Evolutionary conservation across 23 tunicate genomes (phyloP).

Genomic region (Trididemnum nubilum): DNA sequence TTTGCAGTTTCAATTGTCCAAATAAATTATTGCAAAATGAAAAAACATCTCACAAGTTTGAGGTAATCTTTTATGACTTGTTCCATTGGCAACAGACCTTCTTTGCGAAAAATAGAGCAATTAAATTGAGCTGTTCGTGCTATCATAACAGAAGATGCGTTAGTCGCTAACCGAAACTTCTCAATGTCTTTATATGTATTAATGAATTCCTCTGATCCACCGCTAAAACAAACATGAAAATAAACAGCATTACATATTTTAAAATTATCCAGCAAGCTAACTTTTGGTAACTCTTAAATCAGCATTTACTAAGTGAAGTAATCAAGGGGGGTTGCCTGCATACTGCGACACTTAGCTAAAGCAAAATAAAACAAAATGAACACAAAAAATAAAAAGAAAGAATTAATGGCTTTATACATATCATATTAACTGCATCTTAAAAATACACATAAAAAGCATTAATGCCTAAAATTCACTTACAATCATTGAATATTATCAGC

Average conservation of each 20-base stretch:
- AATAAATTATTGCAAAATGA: no score
- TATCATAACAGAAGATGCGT: conserved; percentile 83
- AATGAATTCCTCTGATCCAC: conserved; percentile 79
- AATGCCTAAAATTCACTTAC: no score
- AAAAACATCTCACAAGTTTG: conserved; percentile 59
- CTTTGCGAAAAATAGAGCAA: conserved; percentile 84
- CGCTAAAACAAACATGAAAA: conserved; percentile 31
- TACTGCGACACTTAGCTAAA: background rate
- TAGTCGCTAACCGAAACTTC: conserved; percentile 61
- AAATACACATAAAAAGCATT: no score
- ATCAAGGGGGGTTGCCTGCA: background rate
- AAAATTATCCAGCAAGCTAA: background rate
- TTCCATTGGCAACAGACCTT: conserved; percentile 76
- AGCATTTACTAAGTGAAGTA: background rate
- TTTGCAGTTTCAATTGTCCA: no score
- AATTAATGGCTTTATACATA: no score
- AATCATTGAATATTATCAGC: no score
- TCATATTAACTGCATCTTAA: no score
- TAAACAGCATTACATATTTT: no score
- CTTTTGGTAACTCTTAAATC: background rate
- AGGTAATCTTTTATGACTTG: conserved; percentile 78
- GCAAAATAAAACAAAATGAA: no score
- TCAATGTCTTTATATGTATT: conserved; percentile 73
- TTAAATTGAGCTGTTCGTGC: conserved; percentile 90
- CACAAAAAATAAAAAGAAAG: no score